Evolutionary conservation across 2,888 invertebrate species (phyloP).

Genomic region (Lamellibrachia columna): DNA sequence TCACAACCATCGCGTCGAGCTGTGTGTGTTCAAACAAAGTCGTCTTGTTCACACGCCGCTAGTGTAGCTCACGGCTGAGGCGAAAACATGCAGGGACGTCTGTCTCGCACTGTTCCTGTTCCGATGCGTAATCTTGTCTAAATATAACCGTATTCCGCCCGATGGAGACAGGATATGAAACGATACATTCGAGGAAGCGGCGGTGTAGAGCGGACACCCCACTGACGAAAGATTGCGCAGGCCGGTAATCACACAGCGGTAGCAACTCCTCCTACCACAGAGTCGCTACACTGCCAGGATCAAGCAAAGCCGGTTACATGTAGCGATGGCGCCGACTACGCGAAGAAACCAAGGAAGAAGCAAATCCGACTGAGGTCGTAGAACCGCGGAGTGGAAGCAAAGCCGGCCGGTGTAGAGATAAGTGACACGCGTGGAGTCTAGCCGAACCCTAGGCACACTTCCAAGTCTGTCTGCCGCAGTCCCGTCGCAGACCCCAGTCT

Average conservation of each 20-base stretch:
- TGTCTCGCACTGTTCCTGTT: not conserved
- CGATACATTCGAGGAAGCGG: not conserved
- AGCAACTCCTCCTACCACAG: not conserved
- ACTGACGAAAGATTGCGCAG: not conserved
- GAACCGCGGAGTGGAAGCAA: not conserved
- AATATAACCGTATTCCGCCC: slow-evolving; percentile 4
- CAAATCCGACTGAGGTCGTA: not conserved
- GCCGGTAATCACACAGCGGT: not conserved
- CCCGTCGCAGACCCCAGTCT: not conserved
- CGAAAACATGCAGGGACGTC: not conserved
- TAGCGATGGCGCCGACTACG: not conserved
- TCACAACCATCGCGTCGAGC: not conserved
- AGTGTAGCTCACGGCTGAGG: not conserved
- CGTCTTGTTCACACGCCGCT: not conserved
- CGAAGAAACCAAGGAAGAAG: not conserved
- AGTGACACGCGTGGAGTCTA: not conserved
- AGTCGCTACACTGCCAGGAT: not conserved
- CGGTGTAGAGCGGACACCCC: not conserved
- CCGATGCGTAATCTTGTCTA: not conserved
- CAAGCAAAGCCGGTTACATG: not conserved
- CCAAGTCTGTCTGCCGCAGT: not conserved
- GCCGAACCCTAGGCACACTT: slow-evolving; percentile 16
- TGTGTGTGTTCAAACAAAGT: not conserved
- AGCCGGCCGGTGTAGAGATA: not conserved
- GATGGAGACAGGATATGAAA: not conserved